These are phyloP conservation scores for Scelioninae gen. 1 DNA, from an alignment of 2,888 invertebrate genomes.

Conservation along the genomic window DNA sequence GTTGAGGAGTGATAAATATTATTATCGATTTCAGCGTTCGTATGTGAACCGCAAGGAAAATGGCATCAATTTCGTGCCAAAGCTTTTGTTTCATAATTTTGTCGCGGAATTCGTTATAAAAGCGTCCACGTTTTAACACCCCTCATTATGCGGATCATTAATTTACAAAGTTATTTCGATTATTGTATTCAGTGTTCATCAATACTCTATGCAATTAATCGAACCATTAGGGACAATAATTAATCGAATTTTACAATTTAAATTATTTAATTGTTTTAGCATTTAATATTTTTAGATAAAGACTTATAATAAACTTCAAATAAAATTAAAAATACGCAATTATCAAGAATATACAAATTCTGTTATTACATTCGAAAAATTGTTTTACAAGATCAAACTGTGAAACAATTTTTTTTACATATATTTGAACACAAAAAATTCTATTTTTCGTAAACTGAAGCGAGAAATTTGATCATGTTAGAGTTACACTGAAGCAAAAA, in stretches of 20 bases:
- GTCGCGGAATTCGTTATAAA: constrained; percentile 1
- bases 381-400: too few relatives aligned
- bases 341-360: too few relatives aligned
- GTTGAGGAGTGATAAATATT: constrained; percentile 5
- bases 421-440: neutral
- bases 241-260: too few relatives aligned
- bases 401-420: neutral
- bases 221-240: too few relatives aligned
- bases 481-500: constrained; percentile 1
- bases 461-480: neutral
- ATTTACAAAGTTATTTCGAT: constrained; percentile 19
- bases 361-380: too few relatives aligned
- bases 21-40: constrained; percentile 23
- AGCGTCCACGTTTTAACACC: constrained; percentile 18
- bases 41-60: constrained; percentile 13
- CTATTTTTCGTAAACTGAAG: neutral
- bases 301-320: too few relatives aligned
- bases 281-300: too few relatives aligned
- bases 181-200: constrained; percentile 14
- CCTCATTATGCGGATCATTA: constrained; percentile 24
- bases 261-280: too few relatives aligned
- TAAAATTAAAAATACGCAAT: too few relatives aligned
- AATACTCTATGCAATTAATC: too few relatives aligned
- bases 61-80: constrained; percentile 23
- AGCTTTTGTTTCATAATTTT: constrained; percentile 19